Evolutionary conservation across 2,888 invertebrate species (phyloP), one percentile per base, ranked within the genome.

Genomic region (Meiosimyza decipiens): DNA sequence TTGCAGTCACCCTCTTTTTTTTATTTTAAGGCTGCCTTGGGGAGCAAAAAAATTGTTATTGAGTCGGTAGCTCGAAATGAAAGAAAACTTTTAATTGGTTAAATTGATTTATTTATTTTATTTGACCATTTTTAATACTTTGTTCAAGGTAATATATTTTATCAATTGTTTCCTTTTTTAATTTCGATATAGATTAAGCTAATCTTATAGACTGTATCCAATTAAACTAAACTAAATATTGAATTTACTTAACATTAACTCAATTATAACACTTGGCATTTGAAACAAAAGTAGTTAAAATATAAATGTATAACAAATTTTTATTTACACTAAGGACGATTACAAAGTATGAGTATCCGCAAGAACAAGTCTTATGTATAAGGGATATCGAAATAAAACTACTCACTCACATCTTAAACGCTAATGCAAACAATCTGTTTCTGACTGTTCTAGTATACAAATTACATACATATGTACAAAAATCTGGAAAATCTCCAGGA

Each of bases 391-490:
- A 9, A 9, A 40, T 9, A 40, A 40, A 6, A 9, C 40, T 40
- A 9, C 40, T 40, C 40, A 40, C 9, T 9, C 9, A 40, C 9
- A 40, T 40, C 40, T 40, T 40, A 40, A 40, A 7, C 40, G 1
- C 9, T 40, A 40, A 40, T 40, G 9, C 40, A 40, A 40, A 15
- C 15, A 11, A 54, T 65, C 28, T 28, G 13, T 57, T 67, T n/a
- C 16, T 5, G n/a, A 28, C 63, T 47, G 62, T 3, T 28, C 16
- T 57, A 57, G 55, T 68, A 50, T 68, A 68, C 57, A 68, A 57
- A 50, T 40, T 68, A 68, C 55, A 59, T 68, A 57, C 57, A 68
- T 15, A 47, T 16, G 22, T 22, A n/a, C 22, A 49, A 79, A 12
- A 50, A 9, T 15, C 9, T n/a, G 52, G n/a, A 54, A 71, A 51